These are phyloP conservation scores for Tiaroga cobitis DNA, from an alignment of 2,797 vertebrate species.

Conservation along the genomic window DNA sequence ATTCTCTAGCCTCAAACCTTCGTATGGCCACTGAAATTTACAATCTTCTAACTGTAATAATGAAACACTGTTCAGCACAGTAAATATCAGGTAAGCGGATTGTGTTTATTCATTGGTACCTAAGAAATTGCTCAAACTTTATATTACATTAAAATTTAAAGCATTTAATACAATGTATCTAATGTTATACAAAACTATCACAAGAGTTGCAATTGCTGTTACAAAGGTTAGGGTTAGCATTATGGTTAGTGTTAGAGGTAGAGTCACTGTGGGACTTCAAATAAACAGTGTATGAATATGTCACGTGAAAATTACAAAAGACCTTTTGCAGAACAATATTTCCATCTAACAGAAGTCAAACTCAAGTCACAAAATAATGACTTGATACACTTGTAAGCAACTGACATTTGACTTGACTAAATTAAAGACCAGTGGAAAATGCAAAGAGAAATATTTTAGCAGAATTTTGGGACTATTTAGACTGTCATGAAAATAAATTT, in stretches of 20 bases:
- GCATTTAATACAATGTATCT: not conserved
- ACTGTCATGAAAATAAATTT: not conserved
- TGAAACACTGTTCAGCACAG: not conserved
- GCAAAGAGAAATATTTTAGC: no score
- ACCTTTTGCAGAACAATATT: not conserved
- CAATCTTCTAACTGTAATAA: constrained; percentile 5
- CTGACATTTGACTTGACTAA: not conserved
- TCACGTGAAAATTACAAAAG: not conserved
- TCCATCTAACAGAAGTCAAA: not conserved
- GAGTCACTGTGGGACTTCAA: not conserved
- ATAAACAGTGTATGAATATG: not conserved
- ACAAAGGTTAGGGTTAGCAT: not conserved
- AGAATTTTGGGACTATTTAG: no score
- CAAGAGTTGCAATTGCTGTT: not conserved
- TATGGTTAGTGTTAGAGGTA: not conserved
- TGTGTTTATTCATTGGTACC: not conserved
- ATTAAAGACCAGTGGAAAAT: not conserved
- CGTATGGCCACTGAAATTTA: not conserved
- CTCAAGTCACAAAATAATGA: not conserved
- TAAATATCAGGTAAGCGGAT: not conserved
- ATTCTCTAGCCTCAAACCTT: not conserved
- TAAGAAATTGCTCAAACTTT: not conserved
- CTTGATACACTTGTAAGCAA: not conserved
- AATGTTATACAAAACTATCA: not conserved
- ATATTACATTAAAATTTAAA: not conserved